Base-by-base conservation (phyloP, 2,888 invertebrate genomes). In the Abrostola triplasia region DNA sequence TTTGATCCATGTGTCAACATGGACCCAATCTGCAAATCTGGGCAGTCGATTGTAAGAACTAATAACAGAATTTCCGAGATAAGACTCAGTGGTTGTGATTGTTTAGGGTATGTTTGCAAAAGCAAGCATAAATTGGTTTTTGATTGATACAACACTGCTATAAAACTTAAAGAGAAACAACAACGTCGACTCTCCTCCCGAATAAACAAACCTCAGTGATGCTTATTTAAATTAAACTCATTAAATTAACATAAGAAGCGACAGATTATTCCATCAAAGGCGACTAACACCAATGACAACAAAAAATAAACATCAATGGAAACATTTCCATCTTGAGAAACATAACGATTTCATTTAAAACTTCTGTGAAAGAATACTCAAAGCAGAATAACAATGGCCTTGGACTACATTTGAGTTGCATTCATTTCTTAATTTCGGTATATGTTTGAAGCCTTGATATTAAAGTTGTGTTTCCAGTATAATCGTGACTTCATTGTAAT, bases 371-470 rank as follows among this genome's bases (percentile, higher is more conserved):
- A 81, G 77, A 81, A 74, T 75, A 64, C 70, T 80, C 75, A 53
- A 76, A 77, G 67, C 78, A 76, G 76, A 83, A 80, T 83, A 69
- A 74, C 54, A 35, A 58, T 74, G 83, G 81, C 90, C 88, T 88
- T 84, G 88, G 77, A 73, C 87, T 79, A 87, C 80, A 88, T 89
- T 82, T 77, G 65, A 78, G 68, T 80, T 79, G 77, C 77, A 81
- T 73, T 77, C 73, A 77, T 88, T 88, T 86, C 86, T 84, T 82
- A 87, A 86, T 77, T 82, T 80, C 79, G 71, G 80, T 84, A 79
- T 77, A 73, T 71, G 73, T 79, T 83, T 79, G 64, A 66, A 85
- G 77, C 90, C 90, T 90, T 90, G 89, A 84, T 90, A 89, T 88
- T 88, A 86, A 85, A 87, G 84, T 80, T 76, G 83, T 82, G 81